Base-by-base conservation (phyloP, 2,888 invertebrate genomes). In the Teleiodes luculella region DNA sequence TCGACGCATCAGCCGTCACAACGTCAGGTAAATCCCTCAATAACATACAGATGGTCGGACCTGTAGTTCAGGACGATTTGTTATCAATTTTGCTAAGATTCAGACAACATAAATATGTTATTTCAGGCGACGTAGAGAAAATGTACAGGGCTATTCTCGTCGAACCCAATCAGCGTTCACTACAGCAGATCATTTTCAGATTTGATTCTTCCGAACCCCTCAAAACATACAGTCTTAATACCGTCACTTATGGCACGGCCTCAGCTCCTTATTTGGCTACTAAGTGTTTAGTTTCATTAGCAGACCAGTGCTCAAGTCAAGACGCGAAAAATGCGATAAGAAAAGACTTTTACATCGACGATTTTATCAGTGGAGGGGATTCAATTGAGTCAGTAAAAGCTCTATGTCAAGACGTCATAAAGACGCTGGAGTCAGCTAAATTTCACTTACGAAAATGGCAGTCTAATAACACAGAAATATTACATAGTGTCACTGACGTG, bases 1-100 rank as follows among this genome's bases (percentile, higher is more conserved):
- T 64, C 48, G 67, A 72, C 43, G 67, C 58, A 1, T 63, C 64
- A 16, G 64, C 65, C 8, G 31, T 16, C 14, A 54, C 64, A 5
- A 46, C 58, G 8, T 43, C 63, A 1, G 62, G 60, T 5, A 28
- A 45, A 20, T 65, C 65, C 8, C 46, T 62, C 3, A 65, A 65
- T 52, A 56, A 60, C 24, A 53, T 63, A 7, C 62, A 61, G 20
- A 52, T 57, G 36, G 36, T 36, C n/a, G 36, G 36, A 36, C 36
- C 36, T n/a, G n/a, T 36, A 3, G 36, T 36, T 4, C 35, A 49
- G 18, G 24, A 49, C 35, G 35, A 49, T 20, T 37, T 36, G 3
- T n/a, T 36, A 2, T 47, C 47, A 16, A 47, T 47, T 7, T 8
- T 47, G 1, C 31, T 47, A 10, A 18, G 47, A 18, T 47, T 47